Evolutionary conservation across 2,888 invertebrate species (phyloP).

Genomic region (Philopedon plagiatum): DNA sequence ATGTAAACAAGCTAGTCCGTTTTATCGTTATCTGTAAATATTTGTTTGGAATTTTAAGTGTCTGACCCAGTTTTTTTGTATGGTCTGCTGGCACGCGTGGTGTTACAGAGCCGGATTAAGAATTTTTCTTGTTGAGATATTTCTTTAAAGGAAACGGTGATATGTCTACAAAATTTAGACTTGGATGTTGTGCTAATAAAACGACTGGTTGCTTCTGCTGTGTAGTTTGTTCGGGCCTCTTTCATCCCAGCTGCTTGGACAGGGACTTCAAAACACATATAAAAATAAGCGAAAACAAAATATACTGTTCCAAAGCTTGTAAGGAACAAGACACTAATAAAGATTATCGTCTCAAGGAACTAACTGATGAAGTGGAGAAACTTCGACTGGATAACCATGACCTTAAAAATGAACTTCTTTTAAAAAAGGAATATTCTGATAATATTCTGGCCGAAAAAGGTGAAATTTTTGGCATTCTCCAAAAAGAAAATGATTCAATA

Average conservation of each 20-base stretch:
- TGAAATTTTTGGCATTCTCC: neutral
- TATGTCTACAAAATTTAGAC: no score
- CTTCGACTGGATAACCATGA: neutral
- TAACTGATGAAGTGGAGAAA: neutral
- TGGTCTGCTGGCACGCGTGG: no score
- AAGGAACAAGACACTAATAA: neutral
- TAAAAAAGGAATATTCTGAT: neutral
- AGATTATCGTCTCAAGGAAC: neutral
- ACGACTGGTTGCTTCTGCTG: neutral
- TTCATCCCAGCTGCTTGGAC: neutral
- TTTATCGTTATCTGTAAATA: no score
- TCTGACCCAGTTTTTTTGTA: no score
- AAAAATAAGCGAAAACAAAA: neutral
- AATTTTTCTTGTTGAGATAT: no score
- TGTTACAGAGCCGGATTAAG: no score
- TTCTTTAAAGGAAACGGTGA: no score
- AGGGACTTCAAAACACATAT: neutral
- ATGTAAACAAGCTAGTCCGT: no score
- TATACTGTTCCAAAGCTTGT: neutral
- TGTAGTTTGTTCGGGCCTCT: neutral
- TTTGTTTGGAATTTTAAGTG: no score
- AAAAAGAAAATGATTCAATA: neutral
- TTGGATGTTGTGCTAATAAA: neutral
- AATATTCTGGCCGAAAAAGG: neutral
- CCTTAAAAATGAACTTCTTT: neutral